phyloP scores from a whole-genome alignment of 2,888 invertebrate genomes.

The Dynastes maya region DNA sequence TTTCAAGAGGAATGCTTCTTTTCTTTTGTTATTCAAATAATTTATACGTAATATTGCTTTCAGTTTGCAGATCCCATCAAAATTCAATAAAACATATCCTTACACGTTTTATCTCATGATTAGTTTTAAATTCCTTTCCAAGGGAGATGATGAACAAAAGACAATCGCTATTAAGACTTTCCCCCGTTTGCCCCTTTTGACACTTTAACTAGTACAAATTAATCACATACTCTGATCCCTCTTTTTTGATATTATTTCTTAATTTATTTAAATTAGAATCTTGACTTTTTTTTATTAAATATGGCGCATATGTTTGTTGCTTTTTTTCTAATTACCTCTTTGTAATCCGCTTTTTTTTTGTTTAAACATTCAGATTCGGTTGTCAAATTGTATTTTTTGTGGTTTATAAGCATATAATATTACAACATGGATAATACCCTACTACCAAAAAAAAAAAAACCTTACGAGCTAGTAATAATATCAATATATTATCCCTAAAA shows the following conservation, averaged over 20 bases:
- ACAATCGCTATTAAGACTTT: no score
- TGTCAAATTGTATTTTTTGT: constrained; percentile 57
- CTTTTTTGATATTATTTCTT: no score
- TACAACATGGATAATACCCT: constrained; percentile 62
- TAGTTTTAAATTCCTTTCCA: no score
- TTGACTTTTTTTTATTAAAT: neutral
- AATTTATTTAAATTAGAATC: constrained; percentile 1
- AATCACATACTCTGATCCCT: constrained; percentile 10
- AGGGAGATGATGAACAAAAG: no score
- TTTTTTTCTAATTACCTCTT: constrained; percentile 50
- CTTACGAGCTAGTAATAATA: constrained; percentile 69
- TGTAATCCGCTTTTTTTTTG: neutral
- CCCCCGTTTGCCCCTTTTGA: neutral
- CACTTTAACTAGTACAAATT: neutral
- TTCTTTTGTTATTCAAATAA: no score
- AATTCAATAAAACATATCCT: no score
- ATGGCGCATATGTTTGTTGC: constrained; percentile 11
- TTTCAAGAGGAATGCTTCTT: no score
- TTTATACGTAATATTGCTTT: no score
- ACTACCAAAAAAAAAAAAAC: constrained; percentile 65
- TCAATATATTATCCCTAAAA: constrained; percentile 66
- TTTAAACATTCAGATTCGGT: constrained; percentile 63
- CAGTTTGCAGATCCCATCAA: no score
- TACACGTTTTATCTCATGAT: no score
- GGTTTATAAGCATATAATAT: constrained; percentile 49